These are phyloP conservation scores for Pogonomyrmex californicus DNA, from an alignment of 1,140 invertebrate genomes.

Conservation along the genomic window DNA sequence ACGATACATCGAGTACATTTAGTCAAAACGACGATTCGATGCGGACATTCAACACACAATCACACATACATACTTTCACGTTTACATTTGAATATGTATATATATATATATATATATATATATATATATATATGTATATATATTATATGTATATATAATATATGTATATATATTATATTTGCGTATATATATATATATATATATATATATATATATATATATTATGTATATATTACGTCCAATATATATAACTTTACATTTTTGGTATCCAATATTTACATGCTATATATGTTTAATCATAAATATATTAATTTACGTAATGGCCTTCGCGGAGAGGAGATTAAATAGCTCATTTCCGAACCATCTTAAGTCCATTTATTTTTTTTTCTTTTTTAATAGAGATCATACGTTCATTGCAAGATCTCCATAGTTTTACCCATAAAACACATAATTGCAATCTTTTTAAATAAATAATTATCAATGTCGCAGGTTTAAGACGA, in stretches of 20 bases:
- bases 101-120: constrained; percentile 15
- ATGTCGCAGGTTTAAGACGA: neutral
- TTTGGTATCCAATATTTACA: constrained; percentile 64
- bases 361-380: constrained; percentile 3
- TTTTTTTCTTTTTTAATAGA: neutral
- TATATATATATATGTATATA: too few relatives aligned
- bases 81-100: constrained; percentile 45
- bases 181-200: too few relatives aligned
- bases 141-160: too few relatives aligned
- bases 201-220: too few relatives aligned
- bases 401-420: constrained; percentile 6
- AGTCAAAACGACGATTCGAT: constrained; percentile 14
- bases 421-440: neutral
- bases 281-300: constrained; percentile 18
- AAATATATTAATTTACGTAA: constrained; percentile 51
- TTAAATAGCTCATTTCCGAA: constrained; percentile 14
- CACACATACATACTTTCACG: constrained; percentile 30
- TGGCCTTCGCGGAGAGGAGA: constrained; percentile 18
- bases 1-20: constrained; percentile 18
- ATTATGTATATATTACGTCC: constrained; percentile 37
- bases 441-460: neutral
- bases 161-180: too few relatives aligned
- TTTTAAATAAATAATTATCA: constrained; percentile 1
- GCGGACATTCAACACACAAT: constrained; percentile 45
- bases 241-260: constrained; percentile 57